Evolutionary conservation across 2,113 vertebrate species (phyloP).

Genomic region (Aphelocoma coerulescens): DNA sequence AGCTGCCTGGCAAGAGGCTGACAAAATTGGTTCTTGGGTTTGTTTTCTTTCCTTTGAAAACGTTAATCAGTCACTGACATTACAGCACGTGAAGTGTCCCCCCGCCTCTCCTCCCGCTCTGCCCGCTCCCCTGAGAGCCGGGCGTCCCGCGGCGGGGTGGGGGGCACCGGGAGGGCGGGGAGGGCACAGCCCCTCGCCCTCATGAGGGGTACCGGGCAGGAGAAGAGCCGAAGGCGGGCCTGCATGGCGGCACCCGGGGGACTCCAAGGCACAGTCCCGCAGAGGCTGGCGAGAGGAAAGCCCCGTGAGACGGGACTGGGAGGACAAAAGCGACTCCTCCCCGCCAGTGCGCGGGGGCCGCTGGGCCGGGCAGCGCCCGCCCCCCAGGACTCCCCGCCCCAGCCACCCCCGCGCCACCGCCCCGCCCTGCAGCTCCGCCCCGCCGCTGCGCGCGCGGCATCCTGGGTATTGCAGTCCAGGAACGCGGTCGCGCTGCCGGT

Average conservation of each 20-base stretch:
- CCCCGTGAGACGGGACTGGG: accelerated
- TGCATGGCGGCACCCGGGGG: too few relatives aligned
- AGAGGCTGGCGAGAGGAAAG: accelerated
- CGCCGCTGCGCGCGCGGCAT: too few relatives aligned
- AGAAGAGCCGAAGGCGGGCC: background rate
- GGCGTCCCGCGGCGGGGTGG: background rate
- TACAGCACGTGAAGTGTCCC: background rate
- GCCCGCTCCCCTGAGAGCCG: too few relatives aligned
- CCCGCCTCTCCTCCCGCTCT: background rate
- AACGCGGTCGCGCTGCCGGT: too few relatives aligned
- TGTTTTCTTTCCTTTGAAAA: background rate
- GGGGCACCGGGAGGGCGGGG: too few relatives aligned
- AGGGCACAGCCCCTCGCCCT: background rate
- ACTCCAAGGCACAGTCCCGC: accelerated
- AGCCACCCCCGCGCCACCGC: too few relatives aligned
- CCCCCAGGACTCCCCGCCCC: too few relatives aligned
- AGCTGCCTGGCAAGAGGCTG: background rate
- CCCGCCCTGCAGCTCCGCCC: too few relatives aligned
- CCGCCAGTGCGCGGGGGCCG: background rate
- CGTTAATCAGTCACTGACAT: background rate
- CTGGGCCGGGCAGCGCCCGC: background rate
- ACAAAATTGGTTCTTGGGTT: accelerated
- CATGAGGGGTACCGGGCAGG: too few relatives aligned
- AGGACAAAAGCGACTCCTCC: background rate
- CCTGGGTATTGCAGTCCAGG: too few relatives aligned